Evolutionary conservation across 2,797 vertebrate genomes (phyloP).

Genomic region (Masticophis lateralis): DNA sequence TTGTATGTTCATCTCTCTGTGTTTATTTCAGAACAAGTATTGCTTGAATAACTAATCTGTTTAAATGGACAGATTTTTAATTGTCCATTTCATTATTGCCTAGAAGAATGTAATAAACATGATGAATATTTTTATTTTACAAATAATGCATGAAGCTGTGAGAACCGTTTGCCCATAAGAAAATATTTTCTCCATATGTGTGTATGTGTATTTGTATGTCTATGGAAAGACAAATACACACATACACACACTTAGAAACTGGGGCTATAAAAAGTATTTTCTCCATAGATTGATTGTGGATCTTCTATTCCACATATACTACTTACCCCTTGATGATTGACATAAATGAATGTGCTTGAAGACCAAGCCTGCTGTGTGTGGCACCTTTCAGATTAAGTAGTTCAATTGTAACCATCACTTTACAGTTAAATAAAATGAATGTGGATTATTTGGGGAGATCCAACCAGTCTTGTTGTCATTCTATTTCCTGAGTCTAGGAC

Average conservation of each 20-base stretch:
- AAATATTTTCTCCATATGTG: slow-evolving; percentile 53
- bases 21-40: slow-evolving; percentile 67
- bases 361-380: not conserved
- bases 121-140: not conserved
- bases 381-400: not conserved
- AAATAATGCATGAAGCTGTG: not conserved
- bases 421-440: not conserved
- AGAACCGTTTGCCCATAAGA: slow-evolving; percentile 21
- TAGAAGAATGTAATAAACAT: slow-evolving; percentile 27
- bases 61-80: slow-evolving; percentile 55
- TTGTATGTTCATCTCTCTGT: not conserved
- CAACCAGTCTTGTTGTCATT: not conserved
- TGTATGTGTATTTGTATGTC: not conserved
- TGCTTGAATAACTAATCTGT: slow-evolving; percentile 62
- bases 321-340: not conserved
- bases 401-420: not conserved
- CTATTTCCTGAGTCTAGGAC: not conserved
- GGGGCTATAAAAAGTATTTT: not conserved
- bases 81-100: slow-evolving; percentile 36
- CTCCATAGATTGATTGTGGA: not conserved
- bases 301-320: not conserved
- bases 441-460: not conserved
- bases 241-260: not conserved
- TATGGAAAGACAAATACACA: not conserved
- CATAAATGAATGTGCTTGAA: not conserved